Percentiles rank a stretch among this genome's conserved stretches.
Evolutionary conservation across 1,140 invertebrate species (phyloP).

Genomic region (Phortica variegata): DNA sequence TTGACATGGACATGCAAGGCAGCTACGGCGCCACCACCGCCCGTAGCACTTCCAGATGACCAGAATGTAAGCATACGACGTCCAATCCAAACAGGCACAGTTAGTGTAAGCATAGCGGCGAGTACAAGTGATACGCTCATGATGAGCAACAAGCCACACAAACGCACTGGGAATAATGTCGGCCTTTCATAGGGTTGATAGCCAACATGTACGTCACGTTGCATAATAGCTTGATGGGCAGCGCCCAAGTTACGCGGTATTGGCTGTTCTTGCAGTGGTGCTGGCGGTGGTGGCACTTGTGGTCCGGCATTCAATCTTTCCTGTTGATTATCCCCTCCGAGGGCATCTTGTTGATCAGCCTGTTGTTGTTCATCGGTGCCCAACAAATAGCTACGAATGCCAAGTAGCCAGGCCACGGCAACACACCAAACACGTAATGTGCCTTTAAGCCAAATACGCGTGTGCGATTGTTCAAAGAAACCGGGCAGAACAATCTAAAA

Average conservation of each 20-base stretch:
- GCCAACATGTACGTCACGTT: conserved; percentile 73
- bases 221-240: conserved; percentile 76
- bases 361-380: conserved; percentile 60
- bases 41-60: conserved; percentile 66
- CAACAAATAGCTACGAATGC: conserved; percentile 86
- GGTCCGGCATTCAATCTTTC: conserved; percentile 10
- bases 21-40: conserved; percentile 22
- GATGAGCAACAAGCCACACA: conserved; percentile 73
- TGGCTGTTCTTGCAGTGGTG: conserved; percentile 41
- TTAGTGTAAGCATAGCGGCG: conserved; percentile 59
- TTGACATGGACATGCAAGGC: conserved; percentile 20
- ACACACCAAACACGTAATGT: conserved; percentile 87
- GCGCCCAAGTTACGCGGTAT: conserved; percentile 66
- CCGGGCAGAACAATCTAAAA: conserved; percentile 89
- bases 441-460: conserved; percentile 87
- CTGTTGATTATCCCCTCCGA: conserved; percentile 7
- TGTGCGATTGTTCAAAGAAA: conserved; percentile 93
- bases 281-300: conserved; percentile 53
- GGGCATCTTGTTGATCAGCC: conserved; percentile 45
- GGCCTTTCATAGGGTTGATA: conserved; percentile 89
- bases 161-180: conserved; percentile 76
- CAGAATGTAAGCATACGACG: conserved; percentile 84
- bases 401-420: conserved; percentile 80
- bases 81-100: conserved; percentile 86
- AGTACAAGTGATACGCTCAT: conserved; percentile 84